These are phyloP conservation scores for Lamellibrachia satsuma DNA, from an alignment of 2,888 invertebrate species.

Conservation along the genomic window DNA sequence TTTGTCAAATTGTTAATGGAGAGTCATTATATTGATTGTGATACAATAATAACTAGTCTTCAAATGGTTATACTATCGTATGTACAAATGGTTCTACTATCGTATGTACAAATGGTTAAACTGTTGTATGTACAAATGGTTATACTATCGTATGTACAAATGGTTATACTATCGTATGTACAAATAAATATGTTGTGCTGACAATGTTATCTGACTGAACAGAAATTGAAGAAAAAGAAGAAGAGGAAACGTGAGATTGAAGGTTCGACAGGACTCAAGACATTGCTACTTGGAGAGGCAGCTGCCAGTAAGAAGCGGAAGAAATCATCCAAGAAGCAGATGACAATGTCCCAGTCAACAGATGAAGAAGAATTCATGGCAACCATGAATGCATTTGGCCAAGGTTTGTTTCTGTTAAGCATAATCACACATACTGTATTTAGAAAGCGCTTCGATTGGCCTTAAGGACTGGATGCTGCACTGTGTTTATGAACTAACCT, in stretches of 20 bases:
- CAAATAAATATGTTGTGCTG: background rate
- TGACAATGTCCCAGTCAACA: slow-evolving; percentile 3
- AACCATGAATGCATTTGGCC: background rate
- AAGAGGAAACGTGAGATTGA: background rate
- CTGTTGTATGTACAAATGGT: no score
- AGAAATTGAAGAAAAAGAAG: background rate
- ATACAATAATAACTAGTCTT: no score
- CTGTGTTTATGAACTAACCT: no score
- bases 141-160: no score
- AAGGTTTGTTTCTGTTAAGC: background rate
- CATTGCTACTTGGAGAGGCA: background rate
- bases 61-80: no score
- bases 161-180: no score
- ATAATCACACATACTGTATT: no score
- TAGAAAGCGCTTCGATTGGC: no score
- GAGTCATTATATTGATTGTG: no score
- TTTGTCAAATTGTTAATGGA: background rate
- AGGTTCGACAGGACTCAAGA: background rate
- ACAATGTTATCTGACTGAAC: background rate
- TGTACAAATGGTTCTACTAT: no score
- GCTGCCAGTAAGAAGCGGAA: background rate
- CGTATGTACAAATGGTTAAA: no score
- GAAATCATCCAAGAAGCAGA: slow-evolving; percentile 5
- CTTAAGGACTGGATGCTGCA: no score
- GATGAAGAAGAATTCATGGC: slow-evolving; percentile 17